Base-by-base conservation (phyloP, 2,113 vertebrate species). In the Bubalus kerabau region DNA sequence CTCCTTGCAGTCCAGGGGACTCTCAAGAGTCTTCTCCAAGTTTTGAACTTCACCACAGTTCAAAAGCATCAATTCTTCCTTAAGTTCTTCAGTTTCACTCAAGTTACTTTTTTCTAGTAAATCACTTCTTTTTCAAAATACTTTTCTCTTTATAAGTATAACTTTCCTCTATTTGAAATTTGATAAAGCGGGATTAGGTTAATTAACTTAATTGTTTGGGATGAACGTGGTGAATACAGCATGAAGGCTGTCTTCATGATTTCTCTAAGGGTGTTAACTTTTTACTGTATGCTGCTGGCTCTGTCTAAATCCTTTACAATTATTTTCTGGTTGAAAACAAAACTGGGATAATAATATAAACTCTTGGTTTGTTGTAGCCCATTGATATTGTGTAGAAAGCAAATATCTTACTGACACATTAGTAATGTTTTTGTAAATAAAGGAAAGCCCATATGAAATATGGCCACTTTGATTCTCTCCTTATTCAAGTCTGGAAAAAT, bases 61-160 rank as follows among this genome's bases (percentile, higher is more conserved):
- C 48, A 48, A 48, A 48, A 48, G 48, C 48, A 48, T 48, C 48
- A 48, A 48, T 48, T 48, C 48, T 59, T 71, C 67, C 67, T 71
- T 71, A 40, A 71, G n/a, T 71, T 40, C 67, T 19, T 40, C 2
- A 30, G 94, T 96, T 87, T 93, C 57, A 95, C 52, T 71, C 50
- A 86, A 4, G 3, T 92, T 88, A 83, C 52, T 43, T 87, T 90
- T 97, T 91, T 62, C 40, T 93, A 94, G 60, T 95, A 97, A 85
- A 64, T 85, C 12, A 71, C 5, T 87, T 95, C 15, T 19, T 93
- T 95, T 92, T 91, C 36, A 56, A 93, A 94, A 62, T 94, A 64
- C 64, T 83, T 95, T 26, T 87, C 46, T 67, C 52, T 78, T 74
- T 43, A 6, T 71, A 60, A 54, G 62, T 91, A 14, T 85, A 30